Conservation (phyloP, 1,140 invertebrate genomes). For the Euwallacea similis region DNA sequence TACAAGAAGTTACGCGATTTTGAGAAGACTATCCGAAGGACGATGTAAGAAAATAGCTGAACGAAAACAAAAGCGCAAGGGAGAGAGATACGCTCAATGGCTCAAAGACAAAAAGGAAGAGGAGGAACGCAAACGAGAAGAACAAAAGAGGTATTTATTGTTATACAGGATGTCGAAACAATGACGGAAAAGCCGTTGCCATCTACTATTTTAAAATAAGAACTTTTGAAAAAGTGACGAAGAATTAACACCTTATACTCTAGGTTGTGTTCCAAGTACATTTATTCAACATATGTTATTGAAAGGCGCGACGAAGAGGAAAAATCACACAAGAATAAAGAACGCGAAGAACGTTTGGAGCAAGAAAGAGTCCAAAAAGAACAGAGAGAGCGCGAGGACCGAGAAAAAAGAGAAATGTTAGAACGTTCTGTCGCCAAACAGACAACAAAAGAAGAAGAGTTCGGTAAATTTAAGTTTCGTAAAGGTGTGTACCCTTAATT, state of each 20-base stretch:
- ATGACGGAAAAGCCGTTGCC: too few relatives aligned
- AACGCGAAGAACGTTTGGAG: conserved; percentile 62
- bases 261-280: neutral
- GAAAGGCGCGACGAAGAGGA: conserved; percentile 55
- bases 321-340: conserved; percentile 63
- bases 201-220: neutral
- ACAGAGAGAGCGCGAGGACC: conserved; percentile 47
- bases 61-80: conserved; percentile 70
- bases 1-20: conserved; percentile 74
- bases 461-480: conserved; percentile 58
- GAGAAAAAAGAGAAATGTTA: conserved; percentile 65
- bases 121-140: conserved; percentile 68
- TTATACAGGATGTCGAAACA: too few relatives aligned
- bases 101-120: conserved; percentile 73
- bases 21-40: conserved; percentile 76
- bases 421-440: conserved; percentile 70
- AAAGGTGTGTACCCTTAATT: neutral
- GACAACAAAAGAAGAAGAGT: conserved; percentile 69
- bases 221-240: neutral
- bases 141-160: conserved; percentile 64
- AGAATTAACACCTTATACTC: too few relatives aligned
- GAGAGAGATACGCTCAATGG: conserved; percentile 72
- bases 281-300: neutral
- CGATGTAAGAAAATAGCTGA: conserved; percentile 70
- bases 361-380: conserved; percentile 47